Percentiles rank a stretch among this genome's conserved stretches.
These are phyloP conservation scores for Orchesellides sinensis DNA, from an alignment of 2,888 invertebrate species.

Conservation along the genomic window DNA sequence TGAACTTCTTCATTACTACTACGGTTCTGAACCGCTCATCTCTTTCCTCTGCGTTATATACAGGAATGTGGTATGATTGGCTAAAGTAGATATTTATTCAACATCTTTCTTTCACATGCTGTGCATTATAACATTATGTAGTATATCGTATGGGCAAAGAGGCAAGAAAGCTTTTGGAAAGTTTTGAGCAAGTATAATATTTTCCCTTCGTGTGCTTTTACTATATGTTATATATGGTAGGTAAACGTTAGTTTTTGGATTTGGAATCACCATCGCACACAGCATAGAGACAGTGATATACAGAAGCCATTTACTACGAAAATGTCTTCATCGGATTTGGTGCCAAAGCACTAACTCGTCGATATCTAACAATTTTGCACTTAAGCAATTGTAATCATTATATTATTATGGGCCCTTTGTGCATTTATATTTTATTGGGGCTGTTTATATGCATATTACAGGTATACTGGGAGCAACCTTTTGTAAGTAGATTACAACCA, in stretches of 20 bases:
- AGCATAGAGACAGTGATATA: slow-evolving; percentile 62
- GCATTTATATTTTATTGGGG: slow-evolving; percentile 2
- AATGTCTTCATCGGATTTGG: slow-evolving; percentile 62
- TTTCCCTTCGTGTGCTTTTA: slow-evolving; percentile 37
- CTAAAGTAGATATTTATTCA: slow-evolving; percentile 19
- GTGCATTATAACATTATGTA: background rate
- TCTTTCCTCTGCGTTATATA: slow-evolving; percentile 16
- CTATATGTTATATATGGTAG: no score
- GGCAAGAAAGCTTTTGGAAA: slow-evolving; percentile 36
- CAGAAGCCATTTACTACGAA: slow-evolving; percentile 60
- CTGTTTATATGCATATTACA: no score
- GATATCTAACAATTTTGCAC: slow-evolving; percentile 26
- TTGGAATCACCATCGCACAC: slow-evolving; percentile 38
- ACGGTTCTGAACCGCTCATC: slow-evolving; percentile 44
- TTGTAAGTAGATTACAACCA: no score
- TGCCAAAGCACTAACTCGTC: background rate
- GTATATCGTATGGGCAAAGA: no score
- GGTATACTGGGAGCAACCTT: no score
- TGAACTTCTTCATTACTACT: slow-evolving; percentile 71
- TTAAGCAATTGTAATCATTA: slow-evolving; percentile 59
- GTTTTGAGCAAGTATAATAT: slow-evolving; percentile 40
- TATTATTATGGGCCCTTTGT: no score
- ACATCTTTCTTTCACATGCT: background rate
- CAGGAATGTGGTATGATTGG: background rate
- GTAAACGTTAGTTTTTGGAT: no score